A percentile compares a stretch with the other conserved stretches of the same genome.
Conservation (phyloP, 2,797 vertebrate genomes). For the Rhabdophis nuchalis region DNA sequence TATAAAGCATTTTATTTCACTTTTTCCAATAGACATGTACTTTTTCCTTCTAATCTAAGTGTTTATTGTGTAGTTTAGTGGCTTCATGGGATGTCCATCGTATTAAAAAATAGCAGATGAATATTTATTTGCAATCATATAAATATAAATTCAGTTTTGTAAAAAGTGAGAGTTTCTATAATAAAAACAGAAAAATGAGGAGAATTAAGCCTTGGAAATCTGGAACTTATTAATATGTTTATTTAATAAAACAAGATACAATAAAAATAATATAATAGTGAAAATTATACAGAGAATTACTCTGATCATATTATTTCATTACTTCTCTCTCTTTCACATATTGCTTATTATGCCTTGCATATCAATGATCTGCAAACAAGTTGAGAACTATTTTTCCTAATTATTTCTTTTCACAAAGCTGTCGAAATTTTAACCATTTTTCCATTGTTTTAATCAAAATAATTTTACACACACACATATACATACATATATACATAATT, state of each 20-base stretch:
- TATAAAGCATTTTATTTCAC: conserved; percentile 75
- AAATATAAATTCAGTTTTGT: conserved; percentile 68
- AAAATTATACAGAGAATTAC: background rate
- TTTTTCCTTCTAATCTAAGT: conserved; percentile 59
- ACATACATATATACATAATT: background rate
- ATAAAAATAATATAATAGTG: background rate
- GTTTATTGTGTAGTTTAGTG: conserved; percentile 65
- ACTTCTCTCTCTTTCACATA: background rate
- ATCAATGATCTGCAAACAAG: background rate
- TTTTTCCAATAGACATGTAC: conserved; percentile 63
- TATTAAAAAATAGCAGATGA: conserved; percentile 71
- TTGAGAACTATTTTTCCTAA: background rate
- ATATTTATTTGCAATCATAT: conserved; percentile 73
- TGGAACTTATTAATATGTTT: background rate
- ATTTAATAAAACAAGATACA: background rate
- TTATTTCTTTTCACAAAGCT: background rate
- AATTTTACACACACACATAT: background rate
- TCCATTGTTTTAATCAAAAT: background rate
- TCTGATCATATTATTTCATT: background rate
- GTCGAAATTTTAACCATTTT: background rate
- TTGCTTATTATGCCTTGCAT: background rate
- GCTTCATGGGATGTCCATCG: conserved; percentile 71
- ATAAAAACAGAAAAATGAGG: conserved; percentile 29
- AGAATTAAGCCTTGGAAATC: conserved; percentile 39
- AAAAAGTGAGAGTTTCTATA: conserved; percentile 43